These are phyloP conservation scores for Toxostoma redivivum DNA, from an alignment of 2,113 vertebrate genomes.

Conservation along the genomic window DNA sequence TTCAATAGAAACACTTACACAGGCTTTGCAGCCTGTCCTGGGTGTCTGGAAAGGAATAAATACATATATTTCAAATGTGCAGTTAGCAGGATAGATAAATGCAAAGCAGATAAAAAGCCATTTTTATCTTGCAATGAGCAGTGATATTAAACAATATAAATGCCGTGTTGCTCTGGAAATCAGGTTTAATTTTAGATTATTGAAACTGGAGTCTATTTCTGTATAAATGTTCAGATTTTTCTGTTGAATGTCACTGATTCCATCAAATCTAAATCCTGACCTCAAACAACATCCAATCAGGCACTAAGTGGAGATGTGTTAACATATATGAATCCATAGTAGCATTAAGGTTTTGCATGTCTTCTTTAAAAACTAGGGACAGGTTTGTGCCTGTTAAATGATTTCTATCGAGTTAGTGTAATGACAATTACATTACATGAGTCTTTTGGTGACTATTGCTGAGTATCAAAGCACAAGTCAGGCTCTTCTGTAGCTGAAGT, in stretches of 20 bases:
- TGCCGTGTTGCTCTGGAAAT: neutral
- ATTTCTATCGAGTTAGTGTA: neutral
- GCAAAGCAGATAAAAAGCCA: neutral
- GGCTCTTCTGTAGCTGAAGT: neutral
- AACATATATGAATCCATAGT: neutral
- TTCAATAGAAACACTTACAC: rapidly evolving
- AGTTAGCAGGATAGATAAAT: neutral
- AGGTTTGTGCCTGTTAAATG: neutral
- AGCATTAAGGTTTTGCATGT: neutral
- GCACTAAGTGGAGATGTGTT: neutral
- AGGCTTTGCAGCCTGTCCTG: neutral
- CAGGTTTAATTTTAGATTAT: neutral
- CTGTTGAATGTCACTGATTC: neutral
- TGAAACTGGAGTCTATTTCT: neutral
- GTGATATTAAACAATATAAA: neutral
- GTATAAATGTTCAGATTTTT: neutral
- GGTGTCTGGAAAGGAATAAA: neutral
- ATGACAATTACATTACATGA: neutral
- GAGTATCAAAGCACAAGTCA: neutral
- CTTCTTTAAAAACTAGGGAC: neutral
- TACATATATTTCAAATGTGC: neutral
- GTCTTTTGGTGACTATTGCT: neutral
- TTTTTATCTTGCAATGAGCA: neutral
- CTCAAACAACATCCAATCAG: neutral
- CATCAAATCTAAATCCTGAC: neutral